Conservation (phyloP, 2,113 vertebrate species). For the Sphaerodactylus townsendi region DNA sequence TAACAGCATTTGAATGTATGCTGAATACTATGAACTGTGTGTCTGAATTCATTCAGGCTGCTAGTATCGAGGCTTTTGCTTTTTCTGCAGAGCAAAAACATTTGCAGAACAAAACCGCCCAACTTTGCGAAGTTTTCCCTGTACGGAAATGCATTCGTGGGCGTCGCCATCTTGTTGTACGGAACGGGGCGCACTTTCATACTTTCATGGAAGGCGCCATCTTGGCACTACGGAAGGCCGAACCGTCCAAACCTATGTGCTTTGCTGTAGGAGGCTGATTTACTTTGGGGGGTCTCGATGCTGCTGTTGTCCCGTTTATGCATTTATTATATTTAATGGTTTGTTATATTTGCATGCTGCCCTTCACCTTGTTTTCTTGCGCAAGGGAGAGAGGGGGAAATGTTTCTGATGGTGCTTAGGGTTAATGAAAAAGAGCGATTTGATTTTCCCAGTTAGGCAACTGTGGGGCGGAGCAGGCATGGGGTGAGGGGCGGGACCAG, state of each 20-base stretch:
- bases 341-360: no score
- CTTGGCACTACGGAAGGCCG: background rate
- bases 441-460: background rate
- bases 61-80: no score
- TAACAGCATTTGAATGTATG: no score
- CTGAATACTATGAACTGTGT: no score
- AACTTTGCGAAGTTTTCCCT: fast-evolving
- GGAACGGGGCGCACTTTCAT: fast-evolving
- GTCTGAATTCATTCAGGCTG: no score
- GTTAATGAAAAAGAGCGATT: background rate
- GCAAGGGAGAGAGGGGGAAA: background rate
- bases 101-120: no score
- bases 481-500: background rate
- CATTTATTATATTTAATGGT: no score
- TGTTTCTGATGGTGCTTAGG: background rate
- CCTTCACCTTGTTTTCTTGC: no score
- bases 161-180: background rate
- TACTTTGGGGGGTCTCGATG: no score
- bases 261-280: background rate
- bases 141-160: fast-evolving
- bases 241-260: background rate
- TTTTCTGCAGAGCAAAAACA: no score
- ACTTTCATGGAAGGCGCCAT: background rate
- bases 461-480: background rate
- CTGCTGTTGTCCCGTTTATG: no score